A percentile compares a stretch with the other conserved stretches of the same genome.
Conservation (phyloP, 2,888 invertebrate species). For the Hirtodrosophila trivittata region DNA sequence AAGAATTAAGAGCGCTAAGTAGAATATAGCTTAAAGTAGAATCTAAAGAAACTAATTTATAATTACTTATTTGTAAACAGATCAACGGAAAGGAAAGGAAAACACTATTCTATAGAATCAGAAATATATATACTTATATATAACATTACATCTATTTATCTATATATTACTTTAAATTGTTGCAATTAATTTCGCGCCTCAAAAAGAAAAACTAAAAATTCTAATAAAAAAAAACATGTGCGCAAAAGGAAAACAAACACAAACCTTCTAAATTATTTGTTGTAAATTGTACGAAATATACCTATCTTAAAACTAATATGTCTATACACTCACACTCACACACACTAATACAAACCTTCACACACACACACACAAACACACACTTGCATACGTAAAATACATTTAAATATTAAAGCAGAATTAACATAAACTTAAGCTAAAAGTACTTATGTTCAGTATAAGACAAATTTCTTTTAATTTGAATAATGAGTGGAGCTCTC, state of each 20-base stretch:
- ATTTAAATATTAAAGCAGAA: constrained; percentile 56
- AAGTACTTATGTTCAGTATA: constrained; percentile 45
- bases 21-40: no score
- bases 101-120: constrained; percentile 17
- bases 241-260: constrained; percentile 35
- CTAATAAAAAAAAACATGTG: constrained; percentile 22
- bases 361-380: constrained; percentile 26
- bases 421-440: constrained; percentile 46
- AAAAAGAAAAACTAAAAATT: constrained; percentile 25
- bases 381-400: constrained; percentile 46
- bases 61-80: constrained; percentile 27
- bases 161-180: constrained; percentile 51
- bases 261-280: constrained; percentile 64
- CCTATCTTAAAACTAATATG: constrained; percentile 31
- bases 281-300: constrained; percentile 65
- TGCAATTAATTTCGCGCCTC: constrained; percentile 66
- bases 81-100: constrained; percentile 28
- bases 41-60: constrained; percentile 37
- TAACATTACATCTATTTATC: constrained; percentile 22
- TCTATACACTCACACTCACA: constrained; percentile 32
- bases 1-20: background rate
- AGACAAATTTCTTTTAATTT: no score
- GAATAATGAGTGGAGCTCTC: no score
- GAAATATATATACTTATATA: constrained; percentile 6
- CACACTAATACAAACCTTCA: constrained; percentile 23